A percentile compares a stretch with the other conserved stretches of the same genome.
These are phyloP conservation scores for Xyrauchen texanus DNA, from an alignment of 2,113 vertebrate genomes.

Conservation along the genomic window DNA sequence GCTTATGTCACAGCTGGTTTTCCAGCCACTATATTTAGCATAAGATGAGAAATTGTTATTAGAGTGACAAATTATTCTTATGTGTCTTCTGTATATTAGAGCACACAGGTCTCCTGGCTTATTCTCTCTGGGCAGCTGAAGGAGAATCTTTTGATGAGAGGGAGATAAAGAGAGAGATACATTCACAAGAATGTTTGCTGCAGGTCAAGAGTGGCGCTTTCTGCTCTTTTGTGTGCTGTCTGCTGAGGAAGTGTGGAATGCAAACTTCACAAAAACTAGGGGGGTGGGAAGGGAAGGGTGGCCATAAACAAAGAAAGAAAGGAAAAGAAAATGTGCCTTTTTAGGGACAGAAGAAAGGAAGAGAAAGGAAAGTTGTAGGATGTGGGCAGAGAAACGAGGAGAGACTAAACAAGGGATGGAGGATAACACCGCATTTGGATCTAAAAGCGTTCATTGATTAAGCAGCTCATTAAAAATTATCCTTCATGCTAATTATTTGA, in stretches of 20 bases:
- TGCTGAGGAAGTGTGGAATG: slow-evolving; percentile 79
- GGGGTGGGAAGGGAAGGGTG: slow-evolving; percentile 31
- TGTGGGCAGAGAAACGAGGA: background rate
- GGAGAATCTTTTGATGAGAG: too few relatives aligned
- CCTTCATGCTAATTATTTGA: slow-evolving; percentile 63
- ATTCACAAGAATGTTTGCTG: slow-evolving; percentile 72
- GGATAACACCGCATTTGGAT: background rate
- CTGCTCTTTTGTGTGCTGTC: slow-evolving; percentile 74
- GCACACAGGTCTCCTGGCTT: slow-evolving; percentile 28
- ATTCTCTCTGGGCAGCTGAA: slow-evolving; percentile 22
- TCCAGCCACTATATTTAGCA: background rate
- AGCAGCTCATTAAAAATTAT: slow-evolving; percentile 62
- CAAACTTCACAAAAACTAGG: slow-evolving; percentile 70
- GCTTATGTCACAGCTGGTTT: background rate
- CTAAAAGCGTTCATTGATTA: slow-evolving; percentile 61
- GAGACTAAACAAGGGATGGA: background rate
- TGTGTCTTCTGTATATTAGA: slow-evolving; percentile 23
- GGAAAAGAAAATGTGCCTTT: background rate
- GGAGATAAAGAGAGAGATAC: slow-evolving; percentile 12
- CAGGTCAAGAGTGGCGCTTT: slow-evolving; percentile 68
- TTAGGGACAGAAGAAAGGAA: slow-evolving; percentile 24
- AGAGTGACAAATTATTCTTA: slow-evolving; percentile 38
- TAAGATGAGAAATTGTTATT: slow-evolving; percentile 17
- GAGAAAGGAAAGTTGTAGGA: background rate
- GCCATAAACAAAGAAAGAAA: background rate